Evolutionary conservation across 2,888 invertebrate species (phyloP), one percentile per base, ranked within the genome.

Genomic region (Drosophila incognita): DNA sequence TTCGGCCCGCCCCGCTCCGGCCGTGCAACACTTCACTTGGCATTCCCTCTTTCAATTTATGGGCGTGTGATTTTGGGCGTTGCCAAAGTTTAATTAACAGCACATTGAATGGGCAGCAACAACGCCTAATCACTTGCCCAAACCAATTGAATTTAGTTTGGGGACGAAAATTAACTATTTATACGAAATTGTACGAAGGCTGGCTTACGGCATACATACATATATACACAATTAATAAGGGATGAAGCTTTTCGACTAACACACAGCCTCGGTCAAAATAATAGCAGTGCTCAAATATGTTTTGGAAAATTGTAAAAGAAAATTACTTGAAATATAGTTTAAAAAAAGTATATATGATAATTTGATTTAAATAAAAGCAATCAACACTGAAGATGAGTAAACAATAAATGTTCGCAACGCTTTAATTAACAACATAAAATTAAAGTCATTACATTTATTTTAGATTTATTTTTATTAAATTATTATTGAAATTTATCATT

Each of bases 21-120:
- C 15, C 15, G 7, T 15, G 13, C 4, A 27, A 51, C 35, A 56
- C 51, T 38, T 38, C 31, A 27, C 58, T 27, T 54, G 27, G 27
- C 40, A 52, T 5, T 36, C 40, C 38, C 29, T 21, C 27, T 49
- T 71, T 54, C 60, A 73, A 77, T 77, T 79, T 69, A 62, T 62
- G 61, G 64, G 46, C 74, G 51, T 40, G 51, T 53, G 54, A 62
- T 71, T 71, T 49, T 6, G 63, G 73, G 40, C 48, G 27, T 35
- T 65, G 66, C 54, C 73, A 72, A 72, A 58, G 51, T 65, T 78
- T 77, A 78, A 78, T 81, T 78, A 78, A 77, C 81, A 79, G 74
- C 42, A 56, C 63, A 77, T 66, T 66, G 68, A 46, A 64, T 68
- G 42, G 53, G 58, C 38, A 57, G 58, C 68, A 74, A 57, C 48